These are phyloP conservation scores for Reticulitermes lucifugus DNA, from an alignment of 2,888 invertebrate genomes.

Conservation along the genomic window DNA sequence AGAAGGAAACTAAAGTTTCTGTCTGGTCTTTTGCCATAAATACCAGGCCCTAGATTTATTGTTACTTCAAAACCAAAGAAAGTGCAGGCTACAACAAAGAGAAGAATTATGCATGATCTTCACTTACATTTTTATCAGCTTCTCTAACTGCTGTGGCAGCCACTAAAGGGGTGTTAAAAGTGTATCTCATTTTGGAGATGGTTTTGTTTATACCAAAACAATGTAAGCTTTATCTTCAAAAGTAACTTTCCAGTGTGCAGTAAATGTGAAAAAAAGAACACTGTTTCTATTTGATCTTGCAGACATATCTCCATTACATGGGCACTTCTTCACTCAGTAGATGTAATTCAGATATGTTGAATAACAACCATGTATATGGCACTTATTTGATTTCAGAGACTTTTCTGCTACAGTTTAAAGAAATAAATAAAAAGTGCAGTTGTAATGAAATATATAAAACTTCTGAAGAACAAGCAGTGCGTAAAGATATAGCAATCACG, in stretches of 20 bases:
- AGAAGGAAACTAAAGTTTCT: no score
- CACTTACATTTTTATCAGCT: constrained; percentile 10
- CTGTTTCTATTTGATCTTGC: background rate
- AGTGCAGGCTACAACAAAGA: background rate
- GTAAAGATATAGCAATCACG: no score
- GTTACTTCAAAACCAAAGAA: no score
- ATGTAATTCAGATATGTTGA: background rate
- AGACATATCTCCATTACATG: background rate
- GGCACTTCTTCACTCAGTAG: background rate
- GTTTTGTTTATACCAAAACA: background rate
- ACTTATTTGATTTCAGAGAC: background rate
- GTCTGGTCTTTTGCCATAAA: no score
- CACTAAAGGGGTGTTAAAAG: background rate
- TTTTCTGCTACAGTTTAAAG: background rate
- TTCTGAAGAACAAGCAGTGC: no score
- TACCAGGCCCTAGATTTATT: no score
- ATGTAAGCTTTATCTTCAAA: no score
- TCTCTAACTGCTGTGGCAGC: constrained; percentile 3
- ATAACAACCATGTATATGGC: background rate
- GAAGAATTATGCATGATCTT: no score
- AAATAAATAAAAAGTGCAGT: no score
- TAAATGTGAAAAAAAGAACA: background rate
- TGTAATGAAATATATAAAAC: no score
- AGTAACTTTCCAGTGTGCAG: background rate
- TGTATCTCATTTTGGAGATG: background rate